A percentile compares a stretch with the other conserved stretches of the same genome.
Evolutionary conservation across 2,888 invertebrate genomes (phyloP).

Genomic region (Campoletis raptor): DNA sequence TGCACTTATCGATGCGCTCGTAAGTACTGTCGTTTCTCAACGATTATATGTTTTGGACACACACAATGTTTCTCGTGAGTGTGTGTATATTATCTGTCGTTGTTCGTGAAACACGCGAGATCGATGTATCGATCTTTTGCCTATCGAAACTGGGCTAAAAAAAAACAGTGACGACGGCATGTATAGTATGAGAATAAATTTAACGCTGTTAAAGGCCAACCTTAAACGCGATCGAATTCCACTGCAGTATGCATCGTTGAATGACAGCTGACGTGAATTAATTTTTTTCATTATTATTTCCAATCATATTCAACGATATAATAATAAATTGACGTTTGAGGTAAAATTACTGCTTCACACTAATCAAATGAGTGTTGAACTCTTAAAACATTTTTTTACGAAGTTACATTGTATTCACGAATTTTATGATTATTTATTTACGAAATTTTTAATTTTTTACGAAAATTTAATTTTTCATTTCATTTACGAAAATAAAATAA

Average conservation of each 20-base stretch:
- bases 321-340: too few relatives aligned
- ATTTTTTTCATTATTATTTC: not conserved
- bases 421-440: too few relatives aligned
- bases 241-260: not conserved
- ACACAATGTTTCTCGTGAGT: not conserved
- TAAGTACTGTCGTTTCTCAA: slow-evolving; percentile 40
- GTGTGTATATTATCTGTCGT: slow-evolving; percentile 9
- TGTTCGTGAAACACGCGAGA: slow-evolving; percentile 50
- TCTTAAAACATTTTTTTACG: too few relatives aligned
- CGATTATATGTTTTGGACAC: slow-evolving; percentile 32
- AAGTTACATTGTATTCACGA: too few relatives aligned
- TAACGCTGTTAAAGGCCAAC: slow-evolving; percentile 10
- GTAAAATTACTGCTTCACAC: too few relatives aligned
- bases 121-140: slow-evolving; percentile 64
- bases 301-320: not conserved
- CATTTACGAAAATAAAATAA: too few relatives aligned
- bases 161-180: not conserved
- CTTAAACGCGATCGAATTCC: slow-evolving; percentile 33
- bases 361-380: too few relatives aligned
- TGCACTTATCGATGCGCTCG: slow-evolving; percentile 53
- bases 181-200: slow-evolving; percentile 28
- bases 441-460: too few relatives aligned
- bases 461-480: too few relatives aligned
- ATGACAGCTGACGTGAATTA: not conserved
- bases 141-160: slow-evolving; percentile 52